Evolutionary conservation across 2,888 invertebrate species (phyloP).

Genomic region (Aspidiotus destructor): DNA sequence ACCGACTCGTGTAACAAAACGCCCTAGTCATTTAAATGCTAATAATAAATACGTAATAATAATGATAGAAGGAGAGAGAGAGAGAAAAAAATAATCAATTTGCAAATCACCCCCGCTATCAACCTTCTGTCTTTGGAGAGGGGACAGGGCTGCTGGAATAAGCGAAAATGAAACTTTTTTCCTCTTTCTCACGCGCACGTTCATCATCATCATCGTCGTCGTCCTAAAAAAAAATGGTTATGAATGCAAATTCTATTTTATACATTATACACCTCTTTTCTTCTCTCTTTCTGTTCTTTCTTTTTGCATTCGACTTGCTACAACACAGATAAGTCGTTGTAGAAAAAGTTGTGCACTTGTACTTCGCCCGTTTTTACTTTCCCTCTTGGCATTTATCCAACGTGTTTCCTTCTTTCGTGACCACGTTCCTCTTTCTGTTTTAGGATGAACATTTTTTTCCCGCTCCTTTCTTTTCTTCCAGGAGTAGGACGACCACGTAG

Average conservation of each 20-base stretch:
- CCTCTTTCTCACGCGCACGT: background rate
- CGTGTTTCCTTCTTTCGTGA: conserved; percentile 3
- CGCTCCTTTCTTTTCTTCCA: background rate
- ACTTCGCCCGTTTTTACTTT: background rate
- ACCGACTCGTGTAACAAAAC: background rate
- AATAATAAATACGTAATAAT: conserved; percentile 13
- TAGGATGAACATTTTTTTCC: background rate
- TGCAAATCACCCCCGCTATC: too few species aligned
- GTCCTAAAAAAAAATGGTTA: conserved; percentile 16
- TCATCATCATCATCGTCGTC: too few species aligned
- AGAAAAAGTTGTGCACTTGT: conserved; percentile 8
- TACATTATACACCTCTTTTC: conserved; percentile 33
- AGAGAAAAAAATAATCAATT: too few species aligned
- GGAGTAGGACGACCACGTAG: background rate
- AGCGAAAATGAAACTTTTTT: background rate
- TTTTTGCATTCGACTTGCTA: background rate
- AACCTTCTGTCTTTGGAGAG: too few species aligned
- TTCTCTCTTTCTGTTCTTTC: too few species aligned
- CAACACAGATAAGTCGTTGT: conserved; percentile 11
- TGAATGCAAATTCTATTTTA: conserved; percentile 39
- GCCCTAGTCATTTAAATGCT: conserved; percentile 26
- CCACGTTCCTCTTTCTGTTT: background rate
- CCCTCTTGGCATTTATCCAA: conserved; percentile 15
- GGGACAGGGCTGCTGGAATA: background rate
- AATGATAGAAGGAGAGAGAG: background rate